phyloP scores from a whole-genome alignment of 2,113 vertebrate species.

The Raja brachyura region DNA sequence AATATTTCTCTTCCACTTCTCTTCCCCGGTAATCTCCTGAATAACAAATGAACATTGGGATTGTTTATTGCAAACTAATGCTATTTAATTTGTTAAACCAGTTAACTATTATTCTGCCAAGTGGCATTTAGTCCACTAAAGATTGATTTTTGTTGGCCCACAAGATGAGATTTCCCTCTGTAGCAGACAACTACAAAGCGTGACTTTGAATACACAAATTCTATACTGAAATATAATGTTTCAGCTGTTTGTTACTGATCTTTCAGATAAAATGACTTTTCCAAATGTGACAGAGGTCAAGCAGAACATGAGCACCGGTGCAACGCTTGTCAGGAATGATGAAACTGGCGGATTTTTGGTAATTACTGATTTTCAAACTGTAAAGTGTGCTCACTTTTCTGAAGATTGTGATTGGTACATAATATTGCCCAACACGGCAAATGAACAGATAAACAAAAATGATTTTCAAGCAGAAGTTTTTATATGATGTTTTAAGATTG shows the following conservation, averaged over 20 bases:
- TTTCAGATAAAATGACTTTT: conserved; percentile 67
- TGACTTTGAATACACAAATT: neutral
- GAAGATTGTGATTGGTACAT: neutral
- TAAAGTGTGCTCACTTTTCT: neutral
- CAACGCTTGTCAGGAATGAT: conserved; percentile 70
- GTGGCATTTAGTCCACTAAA: neutral
- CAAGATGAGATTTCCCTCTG: neutral
- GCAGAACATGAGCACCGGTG: conserved; percentile 72
- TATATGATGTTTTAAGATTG: neutral
- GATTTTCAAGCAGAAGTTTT: neutral
- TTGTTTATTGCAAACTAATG: neutral
- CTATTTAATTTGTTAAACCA: neutral
- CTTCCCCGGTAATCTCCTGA: neutral
- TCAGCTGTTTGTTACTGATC: conserved; percentile 40
- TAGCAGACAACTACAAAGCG: neutral
- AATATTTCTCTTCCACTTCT: neutral
- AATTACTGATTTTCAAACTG: conserved; percentile 43
- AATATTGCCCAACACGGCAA: neutral
- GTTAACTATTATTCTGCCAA: neutral
- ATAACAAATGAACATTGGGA: too few relatives aligned
- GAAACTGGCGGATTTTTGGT: conserved; percentile 68
- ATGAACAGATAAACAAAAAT: neutral
- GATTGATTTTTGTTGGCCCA: neutral
- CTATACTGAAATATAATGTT: neutral
- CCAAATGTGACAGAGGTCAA: conserved; percentile 70